Evolutionary conservation across 2,113 vertebrate genomes (phyloP).

Genomic region (Lota lota): DNA sequence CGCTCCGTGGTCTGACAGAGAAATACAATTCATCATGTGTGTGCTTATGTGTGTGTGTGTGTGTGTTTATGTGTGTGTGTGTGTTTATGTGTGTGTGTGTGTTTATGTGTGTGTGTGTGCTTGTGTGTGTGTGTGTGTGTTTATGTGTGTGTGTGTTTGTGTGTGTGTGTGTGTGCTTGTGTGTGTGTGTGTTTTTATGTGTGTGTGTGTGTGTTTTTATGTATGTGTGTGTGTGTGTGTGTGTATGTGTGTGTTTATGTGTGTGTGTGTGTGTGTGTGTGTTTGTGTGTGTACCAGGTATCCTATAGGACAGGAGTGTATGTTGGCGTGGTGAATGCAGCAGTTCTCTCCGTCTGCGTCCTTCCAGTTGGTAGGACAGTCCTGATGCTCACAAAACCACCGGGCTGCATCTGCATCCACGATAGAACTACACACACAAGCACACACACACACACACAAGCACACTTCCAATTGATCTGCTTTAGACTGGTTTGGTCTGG

Average conservation of each 20-base stretch:
- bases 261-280: constrained; percentile 13
- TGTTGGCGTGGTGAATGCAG: constrained; percentile 83
- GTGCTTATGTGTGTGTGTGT: neutral
- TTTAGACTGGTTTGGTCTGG: too few species aligned
- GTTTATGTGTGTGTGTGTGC: constrained; percentile 13
- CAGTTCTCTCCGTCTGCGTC: constrained; percentile 81
- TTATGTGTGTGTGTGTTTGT: neutral
- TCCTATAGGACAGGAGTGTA: constrained; percentile 83
- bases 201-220: constrained; percentile 11
- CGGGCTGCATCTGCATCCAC: constrained; percentile 68
- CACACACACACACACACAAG: constrained; percentile 7
- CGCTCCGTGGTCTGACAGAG: constrained; percentile 56
- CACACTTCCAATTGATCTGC: neutral
- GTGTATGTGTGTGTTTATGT: constrained; percentile 10
- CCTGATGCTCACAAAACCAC: constrained; percentile 78
- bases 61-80: constrained; percentile 2
- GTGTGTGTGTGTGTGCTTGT: constrained; percentile 18
- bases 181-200: neutral
- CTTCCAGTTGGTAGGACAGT: constrained; percentile 80
- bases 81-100: constrained; percentile 7
- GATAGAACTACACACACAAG: constrained; percentile 44
- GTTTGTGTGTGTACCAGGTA: constrained; percentile 72
- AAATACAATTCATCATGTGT: neutral
- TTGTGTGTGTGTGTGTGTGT: constrained; percentile 3
- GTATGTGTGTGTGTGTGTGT: neutral